Evolutionary conservation across 2,797 vertebrate genomes (phyloP).

Genomic region (Gymnothorax reevesii): DNA sequence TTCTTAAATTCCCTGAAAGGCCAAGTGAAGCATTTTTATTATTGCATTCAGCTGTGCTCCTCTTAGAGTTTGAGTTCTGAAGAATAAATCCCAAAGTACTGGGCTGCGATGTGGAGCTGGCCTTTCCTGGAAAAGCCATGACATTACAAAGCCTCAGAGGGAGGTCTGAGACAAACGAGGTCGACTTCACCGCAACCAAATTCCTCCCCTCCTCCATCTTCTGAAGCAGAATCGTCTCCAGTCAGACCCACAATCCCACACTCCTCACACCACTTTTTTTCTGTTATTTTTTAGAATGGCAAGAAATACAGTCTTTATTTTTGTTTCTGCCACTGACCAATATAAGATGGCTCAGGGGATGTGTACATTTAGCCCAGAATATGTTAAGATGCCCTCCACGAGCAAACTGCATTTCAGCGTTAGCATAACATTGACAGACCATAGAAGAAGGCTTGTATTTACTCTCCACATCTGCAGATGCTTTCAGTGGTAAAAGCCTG

Average conservation of each 20-base stretch:
- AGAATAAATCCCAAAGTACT: background rate
- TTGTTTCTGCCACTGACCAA: constrained; percentile 43
- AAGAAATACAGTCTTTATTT: constrained; percentile 41
- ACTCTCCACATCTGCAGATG: background rate
- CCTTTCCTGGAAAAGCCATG: constrained; percentile 31
- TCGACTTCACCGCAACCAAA: constrained; percentile 32
- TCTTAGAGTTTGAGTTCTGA: background rate
- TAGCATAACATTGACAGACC: background rate
- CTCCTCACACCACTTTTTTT: background rate
- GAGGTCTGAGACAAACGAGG: constrained; percentile 48
- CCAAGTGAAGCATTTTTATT: background rate
- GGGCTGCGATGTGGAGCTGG: constrained; percentile 29
- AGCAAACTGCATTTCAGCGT: background rate
- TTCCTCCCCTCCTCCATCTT: background rate
- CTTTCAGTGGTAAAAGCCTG: background rate
- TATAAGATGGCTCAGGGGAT: constrained; percentile 39
- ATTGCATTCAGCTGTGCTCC: background rate
- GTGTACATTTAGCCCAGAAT: constrained; percentile 31
- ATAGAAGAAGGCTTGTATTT: background rate
- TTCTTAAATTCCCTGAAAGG: background rate
- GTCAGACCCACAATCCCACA: constrained; percentile 19
- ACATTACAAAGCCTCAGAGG: constrained; percentile 40
- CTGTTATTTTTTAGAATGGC: constrained; percentile 47
- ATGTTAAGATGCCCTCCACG: background rate
- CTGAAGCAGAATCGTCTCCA: constrained; percentile 24